phyloP scores from a whole-genome alignment of 1,140 invertebrate species.

The Drosophila pruinosa region DNA sequence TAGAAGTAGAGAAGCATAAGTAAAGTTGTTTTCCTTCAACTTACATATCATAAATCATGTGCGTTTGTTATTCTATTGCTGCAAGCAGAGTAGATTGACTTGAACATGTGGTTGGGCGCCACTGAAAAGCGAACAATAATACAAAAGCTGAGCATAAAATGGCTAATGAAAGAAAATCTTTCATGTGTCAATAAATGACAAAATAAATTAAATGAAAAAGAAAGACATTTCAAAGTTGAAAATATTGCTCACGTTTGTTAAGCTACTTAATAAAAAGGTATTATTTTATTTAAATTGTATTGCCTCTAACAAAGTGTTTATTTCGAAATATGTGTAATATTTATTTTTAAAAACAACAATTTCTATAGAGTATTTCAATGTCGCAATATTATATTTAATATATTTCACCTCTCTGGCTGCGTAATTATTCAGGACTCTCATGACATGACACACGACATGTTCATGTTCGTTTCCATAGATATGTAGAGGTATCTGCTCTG shows the following conservation, averaged over 20 bases:
- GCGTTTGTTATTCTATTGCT: not conserved
- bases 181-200: not conserved
- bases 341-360: too few species aligned
- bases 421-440: constrained; percentile 55
- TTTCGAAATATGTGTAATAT: too few species aligned
- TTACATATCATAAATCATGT: constrained; percentile 60
- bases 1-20: constrained; percentile 30
- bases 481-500: constrained; percentile 6
- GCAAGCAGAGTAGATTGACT: not conserved
- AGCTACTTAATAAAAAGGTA: too few species aligned
- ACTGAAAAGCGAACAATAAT: too few species aligned
- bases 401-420: constrained; percentile 4
- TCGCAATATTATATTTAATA: not conserved
- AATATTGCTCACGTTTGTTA: too few species aligned
- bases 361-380: not conserved
- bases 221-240: not conserved
- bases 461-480: constrained; percentile 15
- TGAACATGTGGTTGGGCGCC: not conserved
- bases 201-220: not conserved
- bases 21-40: constrained; percentile 41
- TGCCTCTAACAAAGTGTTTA: too few species aligned
- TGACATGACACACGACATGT: constrained; percentile 39
- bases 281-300: too few species aligned
- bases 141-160: not conserved
- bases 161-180: not conserved